Conservation (phyloP, 2,888 invertebrate species). For the Ceriagrion tenellum region DNA sequence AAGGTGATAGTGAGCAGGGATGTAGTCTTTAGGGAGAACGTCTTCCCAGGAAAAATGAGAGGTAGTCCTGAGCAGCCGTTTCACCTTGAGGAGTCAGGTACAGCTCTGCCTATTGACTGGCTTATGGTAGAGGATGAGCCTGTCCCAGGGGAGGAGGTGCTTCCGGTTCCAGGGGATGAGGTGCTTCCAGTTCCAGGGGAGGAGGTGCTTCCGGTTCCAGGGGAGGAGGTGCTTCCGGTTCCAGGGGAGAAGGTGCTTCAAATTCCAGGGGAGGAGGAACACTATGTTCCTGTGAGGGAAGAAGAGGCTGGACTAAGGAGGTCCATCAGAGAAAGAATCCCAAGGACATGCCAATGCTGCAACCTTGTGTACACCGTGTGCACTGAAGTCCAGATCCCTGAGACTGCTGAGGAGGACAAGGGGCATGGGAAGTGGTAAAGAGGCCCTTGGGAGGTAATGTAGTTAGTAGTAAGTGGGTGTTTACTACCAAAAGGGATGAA, state of each 20-base stretch:
- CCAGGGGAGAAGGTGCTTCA: not conserved
- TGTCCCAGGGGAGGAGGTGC: too few relatives aligned
- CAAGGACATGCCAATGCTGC: constrained; percentile 48
- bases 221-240: not conserved
- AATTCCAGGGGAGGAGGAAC: not conserved
- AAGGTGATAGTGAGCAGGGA: constrained; percentile 30
- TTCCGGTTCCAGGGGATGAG: too few relatives aligned
- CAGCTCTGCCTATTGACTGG: not conserved
- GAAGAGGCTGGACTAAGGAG: constrained; percentile 23
- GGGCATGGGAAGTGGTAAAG: constrained; percentile 57
- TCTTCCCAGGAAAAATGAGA: not conserved
- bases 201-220: not conserved
- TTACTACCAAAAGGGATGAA: constrained; percentile 32
- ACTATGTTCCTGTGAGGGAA: not conserved
- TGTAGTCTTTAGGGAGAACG: constrained; percentile 12
- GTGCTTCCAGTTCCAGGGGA: too few relatives aligned
- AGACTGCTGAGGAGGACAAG: constrained; percentile 64
- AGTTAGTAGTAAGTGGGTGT: not conserved
- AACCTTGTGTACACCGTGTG: constrained; percentile 7
- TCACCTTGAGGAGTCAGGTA: not conserved
- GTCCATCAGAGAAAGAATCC: constrained; percentile 49
- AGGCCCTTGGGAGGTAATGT: constrained; percentile 31
- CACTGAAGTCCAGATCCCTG: constrained; percentile 45
- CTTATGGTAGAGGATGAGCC: not conserved
- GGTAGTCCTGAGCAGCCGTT: not conserved